Evolutionary conservation across 92 coral and sea anemone genomes (phyloP), one percentile per base, ranked within the genome.

Genomic region (Chrysogorgia sp.): DNA sequence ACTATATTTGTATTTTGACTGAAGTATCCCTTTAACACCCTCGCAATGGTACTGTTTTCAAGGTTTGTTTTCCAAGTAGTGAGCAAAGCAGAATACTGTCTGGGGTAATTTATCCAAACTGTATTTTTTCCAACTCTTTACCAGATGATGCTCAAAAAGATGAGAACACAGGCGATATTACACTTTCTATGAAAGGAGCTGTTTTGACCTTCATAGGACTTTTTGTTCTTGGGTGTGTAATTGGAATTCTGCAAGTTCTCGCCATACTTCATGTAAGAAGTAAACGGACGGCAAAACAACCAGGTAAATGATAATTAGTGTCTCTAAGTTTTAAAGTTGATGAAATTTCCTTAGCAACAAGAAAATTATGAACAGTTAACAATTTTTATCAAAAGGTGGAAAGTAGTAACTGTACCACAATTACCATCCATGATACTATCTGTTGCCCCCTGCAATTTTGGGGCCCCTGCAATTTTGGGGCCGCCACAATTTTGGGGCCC

Each of bases 151-250:
- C 29, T 15, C 41, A 13, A 34, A 45, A 69, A 4, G 24, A 52
- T 0, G 61, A 45, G 2, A 29, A 71, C 17, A 71, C 30, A 13
- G 78, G 53, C 29, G 63, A 34, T 50, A 47, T 71, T 2, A 71
- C 78, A 26, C 29, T 71, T 25, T 71, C 78, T 45, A 71, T 71
- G 78, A 71, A 71, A 22, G 78, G 63, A 3, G 63, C 63, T 10
- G 63, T 71, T 17, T 50, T 71, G 20, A 71, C 63, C 17, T 50
- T 71, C 34, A 58, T 71, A 24, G 78, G 78, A 5, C n/a, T 71
- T n/a, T 71, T 71, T 34, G 53, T 71, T 48, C 63, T 71, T 31
- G 78, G 78, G 4, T 71, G 78, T 32, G 31, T 53, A 13, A 47
- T 71, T 17, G 78, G 78, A 30, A 71, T 53, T 22, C 63, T 71